Conservation (phyloP, 2,113 vertebrate genomes). For the Catagonus wagneri region DNA sequence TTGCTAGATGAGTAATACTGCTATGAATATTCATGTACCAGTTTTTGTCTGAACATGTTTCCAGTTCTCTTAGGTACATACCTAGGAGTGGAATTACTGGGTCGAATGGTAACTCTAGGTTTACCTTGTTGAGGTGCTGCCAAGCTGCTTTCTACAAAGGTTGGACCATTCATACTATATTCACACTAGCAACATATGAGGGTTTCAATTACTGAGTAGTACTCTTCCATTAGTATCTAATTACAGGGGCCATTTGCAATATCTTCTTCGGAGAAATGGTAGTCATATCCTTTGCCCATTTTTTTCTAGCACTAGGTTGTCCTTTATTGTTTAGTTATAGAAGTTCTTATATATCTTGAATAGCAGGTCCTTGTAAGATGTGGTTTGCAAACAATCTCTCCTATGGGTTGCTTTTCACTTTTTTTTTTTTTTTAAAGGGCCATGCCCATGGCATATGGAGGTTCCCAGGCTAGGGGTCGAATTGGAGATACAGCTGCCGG, state of each 20-base stretch:
- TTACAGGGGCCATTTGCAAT: background rate
- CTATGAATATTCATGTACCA: background rate
- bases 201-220: background rate
- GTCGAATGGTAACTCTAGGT: background rate
- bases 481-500: too few relatives aligned
- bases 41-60: background rate
- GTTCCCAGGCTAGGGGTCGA: too few relatives aligned
- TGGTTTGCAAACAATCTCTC: background rate
- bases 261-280: background rate
- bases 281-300: background rate
- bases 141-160: background rate
- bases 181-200: background rate
- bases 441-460: too few relatives aligned
- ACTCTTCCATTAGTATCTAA: background rate
- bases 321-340: background rate
- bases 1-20: background rate
- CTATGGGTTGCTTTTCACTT: background rate
- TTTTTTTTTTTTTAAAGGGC: background rate
- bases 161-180: background rate
- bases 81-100: background rate
- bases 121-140: background rate
- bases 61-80: background rate
- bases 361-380: background rate
- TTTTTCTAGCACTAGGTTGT: background rate
- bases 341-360: background rate